A percentile compares a stretch with the other conserved stretches of the same genome.
Conservation (phyloP, 2,113 vertebrate species). For the Dendrocopos noguchii region DNA sequence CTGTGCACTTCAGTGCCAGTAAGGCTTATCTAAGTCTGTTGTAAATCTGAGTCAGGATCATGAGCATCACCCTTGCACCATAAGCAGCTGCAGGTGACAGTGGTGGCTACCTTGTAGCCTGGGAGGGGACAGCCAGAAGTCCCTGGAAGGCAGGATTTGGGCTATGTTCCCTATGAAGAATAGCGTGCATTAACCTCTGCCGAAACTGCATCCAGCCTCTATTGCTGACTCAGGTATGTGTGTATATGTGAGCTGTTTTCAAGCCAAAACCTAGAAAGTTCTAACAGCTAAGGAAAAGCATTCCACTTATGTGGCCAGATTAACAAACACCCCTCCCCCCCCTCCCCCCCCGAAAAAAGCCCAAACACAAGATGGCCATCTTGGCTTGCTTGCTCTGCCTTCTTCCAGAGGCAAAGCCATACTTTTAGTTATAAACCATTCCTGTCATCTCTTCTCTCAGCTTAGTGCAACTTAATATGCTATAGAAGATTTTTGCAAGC, state of each 20-base stretch:
- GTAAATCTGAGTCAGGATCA: not conserved
- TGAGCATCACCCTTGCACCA: not conserved
- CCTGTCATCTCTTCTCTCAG: not conserved
- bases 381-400: not conserved
- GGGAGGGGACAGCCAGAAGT: not conserved
- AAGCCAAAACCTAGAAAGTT: not conserved
- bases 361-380: not conserved
- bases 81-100: not conserved
- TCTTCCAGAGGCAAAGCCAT: not conserved
- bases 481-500: not conserved
- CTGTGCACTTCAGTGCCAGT: not conserved
- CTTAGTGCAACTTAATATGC: conserved; percentile 2
- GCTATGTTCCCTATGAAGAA: not conserved
- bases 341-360: not conserved
- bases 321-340: no score
- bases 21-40: not conserved
- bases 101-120: not conserved
- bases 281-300: not conserved
- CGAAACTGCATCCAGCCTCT: not conserved
- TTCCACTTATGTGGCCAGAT: not conserved
- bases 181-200: not conserved
- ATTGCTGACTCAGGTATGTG: not conserved
- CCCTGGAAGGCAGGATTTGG: not conserved
- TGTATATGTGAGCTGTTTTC: not conserved
- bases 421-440: not conserved